phyloP scores from a whole-genome alignment of 2,113 vertebrate species.

The Pedetes capensis region DNA sequence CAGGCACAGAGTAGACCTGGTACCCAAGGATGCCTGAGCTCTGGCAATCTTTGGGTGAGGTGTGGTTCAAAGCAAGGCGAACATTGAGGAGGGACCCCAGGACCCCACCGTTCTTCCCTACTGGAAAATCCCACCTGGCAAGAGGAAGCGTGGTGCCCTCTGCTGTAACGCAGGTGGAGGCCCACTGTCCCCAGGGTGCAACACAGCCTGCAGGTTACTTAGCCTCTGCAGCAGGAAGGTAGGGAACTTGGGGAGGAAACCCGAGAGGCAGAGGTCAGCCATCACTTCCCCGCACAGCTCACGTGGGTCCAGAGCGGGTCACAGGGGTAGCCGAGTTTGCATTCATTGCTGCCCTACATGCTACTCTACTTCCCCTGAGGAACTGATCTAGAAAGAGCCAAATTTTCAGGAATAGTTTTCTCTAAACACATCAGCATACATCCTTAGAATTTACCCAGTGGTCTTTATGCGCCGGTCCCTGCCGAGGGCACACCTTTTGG shows the following conservation, averaged over 20 bases:
- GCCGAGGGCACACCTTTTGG: neutral
- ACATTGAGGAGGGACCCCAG: neutral
- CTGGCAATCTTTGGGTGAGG: neutral
- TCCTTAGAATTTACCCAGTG: neutral
- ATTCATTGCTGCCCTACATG: neutral
- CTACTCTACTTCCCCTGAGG: neutral
- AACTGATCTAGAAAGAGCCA: neutral
- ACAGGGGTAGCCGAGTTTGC: neutral
- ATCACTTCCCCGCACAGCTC: rapidly evolving
- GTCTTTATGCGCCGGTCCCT: neutral
- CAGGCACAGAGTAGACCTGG: neutral
- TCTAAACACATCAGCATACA: neutral
- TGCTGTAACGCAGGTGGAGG: neutral
- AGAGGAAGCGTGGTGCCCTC: neutral
- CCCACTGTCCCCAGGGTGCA: rapidly evolving
- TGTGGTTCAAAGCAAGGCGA: neutral
- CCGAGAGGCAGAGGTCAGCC: rapidly evolving
- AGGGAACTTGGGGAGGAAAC: neutral
- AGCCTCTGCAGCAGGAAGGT: neutral
- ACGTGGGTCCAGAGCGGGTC: neutral
- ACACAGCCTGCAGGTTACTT: neutral
- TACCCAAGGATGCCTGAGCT: neutral
- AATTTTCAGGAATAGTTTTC: neutral
- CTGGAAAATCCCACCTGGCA: conserved; percentile 21
- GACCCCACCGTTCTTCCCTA: rapidly evolving